Base-by-base conservation (phyloP, 2,888 invertebrate genomes). In the Nephrocerus scutellatus region DNA sequence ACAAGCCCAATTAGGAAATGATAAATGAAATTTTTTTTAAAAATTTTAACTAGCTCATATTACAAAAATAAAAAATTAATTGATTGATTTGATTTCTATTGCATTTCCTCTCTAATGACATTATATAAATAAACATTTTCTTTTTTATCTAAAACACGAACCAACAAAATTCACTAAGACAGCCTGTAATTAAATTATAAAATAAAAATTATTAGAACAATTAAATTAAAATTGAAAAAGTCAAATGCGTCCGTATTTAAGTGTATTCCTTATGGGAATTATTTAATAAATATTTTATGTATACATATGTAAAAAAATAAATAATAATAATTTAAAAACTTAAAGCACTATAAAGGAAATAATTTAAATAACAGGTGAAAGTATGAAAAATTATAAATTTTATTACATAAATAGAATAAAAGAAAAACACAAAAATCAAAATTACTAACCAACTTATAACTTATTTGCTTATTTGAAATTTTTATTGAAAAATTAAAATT, bases 241-340 rank as follows among this genome's bases (percentile, higher is more conserved):
- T 44, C 26, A 43, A 44, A 43, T 37, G 43, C 41, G 46, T 46
- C 43, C 46, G 38, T 37, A 39, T n/a, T n/a, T n/a, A n/a, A n/a
- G n/a, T n/a, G n/a, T 34, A 39, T 37, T 38, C 33, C 41, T 14
- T 36, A 31, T 36, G 18, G 29, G 35, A 36, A 37, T 33, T 12
- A 26, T 36, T 26, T 20, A 10, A 34, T 20, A n/a, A 25, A 25
- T 25, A 18, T 34, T 16, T 25, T 24, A 20, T 34, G 26, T 26
- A 25, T 34, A 13, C 12, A 25, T 19, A 25, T n/a, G 20, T 12
- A 12, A 30, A 34, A 37, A 31, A 35, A 34, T 38, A 20, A 47
- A 46, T 36, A 46, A 29, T 36, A 31, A 36, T 20, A 36, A 38
- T 30, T 26, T 31, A 30, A 42, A 39, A 36, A 21, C n/a, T 30